Conservation (phyloP, 1,140 invertebrate species). For the Drosophila azteca region DNA sequence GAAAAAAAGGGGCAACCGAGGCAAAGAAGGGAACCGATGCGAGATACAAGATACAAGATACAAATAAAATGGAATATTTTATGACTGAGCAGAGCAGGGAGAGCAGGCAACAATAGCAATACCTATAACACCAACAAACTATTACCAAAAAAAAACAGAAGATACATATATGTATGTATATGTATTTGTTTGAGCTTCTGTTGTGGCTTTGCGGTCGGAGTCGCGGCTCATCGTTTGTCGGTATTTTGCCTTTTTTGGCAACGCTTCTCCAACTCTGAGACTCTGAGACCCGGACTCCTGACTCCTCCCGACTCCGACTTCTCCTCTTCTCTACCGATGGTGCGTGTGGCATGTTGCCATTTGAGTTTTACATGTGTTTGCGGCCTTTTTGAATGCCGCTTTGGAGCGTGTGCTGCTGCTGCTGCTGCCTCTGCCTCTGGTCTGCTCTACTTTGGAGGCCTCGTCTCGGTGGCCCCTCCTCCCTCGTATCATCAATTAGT, state of each 20-base stretch:
- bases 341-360: constrained; percentile 80
- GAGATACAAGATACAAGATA: constrained; percentile 57
- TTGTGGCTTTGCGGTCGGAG: constrained; percentile 73
- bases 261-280: constrained; percentile 22
- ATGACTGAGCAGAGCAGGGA: constrained; percentile 59
- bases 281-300: neutral
- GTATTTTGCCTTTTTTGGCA: constrained; percentile 74
- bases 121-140: constrained; percentile 62
- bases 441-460: constrained; percentile 23
- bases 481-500: constrained; percentile 59
- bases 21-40: constrained; percentile 1
- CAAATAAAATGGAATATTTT: constrained; percentile 80
- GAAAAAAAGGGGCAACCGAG: neutral
- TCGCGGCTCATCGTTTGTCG: constrained; percentile 54
- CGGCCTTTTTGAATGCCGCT: constrained; percentile 69
- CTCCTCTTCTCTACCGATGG: constrained; percentile 36
- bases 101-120: constrained; percentile 54
- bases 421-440: neutral
- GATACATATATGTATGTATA: constrained; percentile 32
- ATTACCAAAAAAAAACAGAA: constrained; percentile 60
- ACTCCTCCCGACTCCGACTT: neutral
- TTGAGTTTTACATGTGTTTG: constrained; percentile 81
- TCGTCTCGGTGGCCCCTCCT: too few relatives aligned
- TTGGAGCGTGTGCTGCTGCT: constrained; percentile 35
- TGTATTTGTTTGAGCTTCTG: constrained; percentile 74